A percentile compares a stretch with the other conserved stretches of the same genome.
Evolutionary conservation across 2,113 vertebrate genomes (phyloP).

Genomic region (Parus major): DNA sequence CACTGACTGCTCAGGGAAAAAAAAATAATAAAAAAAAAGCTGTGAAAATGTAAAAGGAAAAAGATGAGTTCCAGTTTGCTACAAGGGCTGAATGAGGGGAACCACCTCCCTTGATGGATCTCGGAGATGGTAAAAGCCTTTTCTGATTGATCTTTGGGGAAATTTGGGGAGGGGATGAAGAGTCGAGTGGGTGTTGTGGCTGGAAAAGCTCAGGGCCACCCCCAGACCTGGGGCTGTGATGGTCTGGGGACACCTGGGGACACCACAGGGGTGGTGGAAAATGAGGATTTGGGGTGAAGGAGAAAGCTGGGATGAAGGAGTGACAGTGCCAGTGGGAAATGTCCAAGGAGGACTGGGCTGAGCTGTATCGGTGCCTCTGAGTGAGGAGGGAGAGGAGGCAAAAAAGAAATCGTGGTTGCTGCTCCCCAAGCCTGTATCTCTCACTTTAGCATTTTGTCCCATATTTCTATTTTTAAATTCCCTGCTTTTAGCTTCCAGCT

Average conservation of each 20-base stretch:
- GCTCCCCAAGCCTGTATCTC: neutral
- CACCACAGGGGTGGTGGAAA: fast-evolving
- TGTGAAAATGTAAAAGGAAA: neutral
- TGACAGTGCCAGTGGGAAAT: fast-evolving
- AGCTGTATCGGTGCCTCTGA: fast-evolving
- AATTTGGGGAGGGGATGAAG: neutral
- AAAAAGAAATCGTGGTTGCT: neutral
- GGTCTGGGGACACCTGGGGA: fast-evolving
- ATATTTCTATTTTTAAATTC: neutral
- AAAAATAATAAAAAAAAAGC: fast-evolving
- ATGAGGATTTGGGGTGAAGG: neutral
- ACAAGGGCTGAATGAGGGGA: neutral
- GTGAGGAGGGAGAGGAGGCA: neutral
- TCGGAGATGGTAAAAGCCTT: fast-evolving
- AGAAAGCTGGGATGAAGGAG: neutral
- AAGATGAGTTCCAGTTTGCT: neutral
- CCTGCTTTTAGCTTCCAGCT: conserved; percentile 1
- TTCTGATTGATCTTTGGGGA: neutral
- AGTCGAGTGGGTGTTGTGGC: fast-evolving
- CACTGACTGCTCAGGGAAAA: neutral
- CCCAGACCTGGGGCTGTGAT: neutral
- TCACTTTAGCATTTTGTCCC: neutral
- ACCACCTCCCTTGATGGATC: neutral
- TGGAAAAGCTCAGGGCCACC: neutral
- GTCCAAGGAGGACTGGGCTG: fast-evolving